Evolutionary conservation across 2,113 vertebrate species (phyloP).

Genomic region (Neopipo cinnamomea): DNA sequence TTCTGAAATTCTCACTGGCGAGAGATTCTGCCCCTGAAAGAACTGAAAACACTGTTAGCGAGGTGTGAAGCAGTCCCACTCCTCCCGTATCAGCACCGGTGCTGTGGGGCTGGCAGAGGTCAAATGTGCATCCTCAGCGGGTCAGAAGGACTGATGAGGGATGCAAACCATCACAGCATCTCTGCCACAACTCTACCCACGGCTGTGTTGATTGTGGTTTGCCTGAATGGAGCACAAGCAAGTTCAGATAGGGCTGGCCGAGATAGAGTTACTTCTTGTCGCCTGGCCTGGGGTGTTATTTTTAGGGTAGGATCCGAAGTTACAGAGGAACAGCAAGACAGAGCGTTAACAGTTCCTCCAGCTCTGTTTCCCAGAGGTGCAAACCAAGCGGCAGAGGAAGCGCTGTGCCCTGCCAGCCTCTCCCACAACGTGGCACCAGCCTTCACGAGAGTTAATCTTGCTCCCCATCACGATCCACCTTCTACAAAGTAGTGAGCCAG

Average conservation of each 20-base stretch:
- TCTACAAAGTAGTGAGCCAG: background rate
- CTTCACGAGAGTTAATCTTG: background rate
- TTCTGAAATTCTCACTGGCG: background rate
- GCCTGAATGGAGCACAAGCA: background rate
- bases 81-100: accelerated
- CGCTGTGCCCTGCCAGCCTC: background rate
- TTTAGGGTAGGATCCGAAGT: background rate
- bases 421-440: background rate
- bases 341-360: background rate
- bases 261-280: background rate
- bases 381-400: background rate
- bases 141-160: background rate
- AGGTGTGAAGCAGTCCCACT: accelerated
- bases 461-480: background rate
- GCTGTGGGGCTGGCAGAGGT: background rate
- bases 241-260: background rate
- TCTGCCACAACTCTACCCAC: accelerated
- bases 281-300: background rate
- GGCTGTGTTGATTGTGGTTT: background rate
- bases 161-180: accelerated
- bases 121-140: background rate
- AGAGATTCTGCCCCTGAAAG: background rate
- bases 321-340: background rate
- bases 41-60: background rate
- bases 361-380: background rate